Evolutionary conservation across 2,888 invertebrate genomes (phyloP).

Genomic region (Colletes collaris): DNA sequence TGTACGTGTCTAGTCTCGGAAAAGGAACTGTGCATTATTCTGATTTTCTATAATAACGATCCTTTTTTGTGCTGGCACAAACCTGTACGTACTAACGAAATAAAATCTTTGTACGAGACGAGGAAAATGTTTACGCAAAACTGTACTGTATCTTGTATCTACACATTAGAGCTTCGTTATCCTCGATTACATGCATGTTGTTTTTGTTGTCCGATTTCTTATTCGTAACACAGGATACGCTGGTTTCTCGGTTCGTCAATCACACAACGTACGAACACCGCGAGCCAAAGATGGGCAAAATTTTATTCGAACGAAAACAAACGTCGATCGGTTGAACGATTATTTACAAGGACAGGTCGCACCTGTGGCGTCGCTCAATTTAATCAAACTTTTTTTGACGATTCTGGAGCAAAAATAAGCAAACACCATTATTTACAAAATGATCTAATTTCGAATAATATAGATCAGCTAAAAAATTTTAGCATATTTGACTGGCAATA

Average conservation of each 20-base stretch:
- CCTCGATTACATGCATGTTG: neutral
- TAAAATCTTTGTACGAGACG: constrained; percentile 71
- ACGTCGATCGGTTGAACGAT: no score
- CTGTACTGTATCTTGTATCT: neutral
- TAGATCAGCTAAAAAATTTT: no score
- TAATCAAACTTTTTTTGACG: no score
- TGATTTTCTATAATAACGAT: constrained; percentile 69
- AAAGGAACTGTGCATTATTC: constrained; percentile 64
- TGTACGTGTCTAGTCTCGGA: constrained; percentile 72
- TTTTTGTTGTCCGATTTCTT: neutral
- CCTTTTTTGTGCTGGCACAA: constrained; percentile 79
- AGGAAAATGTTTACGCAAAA: neutral
- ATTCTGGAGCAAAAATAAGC: no score
- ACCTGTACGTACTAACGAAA: constrained; percentile 78
- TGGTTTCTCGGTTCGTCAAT: neutral
- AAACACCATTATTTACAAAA: no score
- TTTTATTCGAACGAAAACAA: no score
- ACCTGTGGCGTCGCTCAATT: no score
- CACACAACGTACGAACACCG: no score
- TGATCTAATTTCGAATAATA: no score
- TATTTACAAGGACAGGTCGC: no score
- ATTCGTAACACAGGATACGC: neutral
- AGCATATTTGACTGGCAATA: no score
- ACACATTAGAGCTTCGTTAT: neutral
- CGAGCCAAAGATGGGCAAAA: no score